Conservation (phyloP, 2,888 invertebrate genomes). For the Agrochola circellaris region DNA sequence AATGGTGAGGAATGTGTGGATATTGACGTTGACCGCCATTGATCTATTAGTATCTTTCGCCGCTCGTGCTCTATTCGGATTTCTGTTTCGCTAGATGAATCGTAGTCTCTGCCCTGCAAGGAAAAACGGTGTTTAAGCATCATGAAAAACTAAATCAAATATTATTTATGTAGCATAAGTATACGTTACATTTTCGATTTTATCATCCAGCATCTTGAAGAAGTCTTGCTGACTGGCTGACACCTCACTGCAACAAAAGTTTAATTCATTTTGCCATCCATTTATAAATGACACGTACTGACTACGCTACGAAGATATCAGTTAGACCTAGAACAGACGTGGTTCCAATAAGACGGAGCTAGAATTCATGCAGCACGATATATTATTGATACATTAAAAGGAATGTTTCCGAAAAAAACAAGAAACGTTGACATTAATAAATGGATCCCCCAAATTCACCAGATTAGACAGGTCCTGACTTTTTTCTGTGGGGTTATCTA, state of each 20-base stretch:
- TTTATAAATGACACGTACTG: not conserved
- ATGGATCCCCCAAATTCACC: not conserved
- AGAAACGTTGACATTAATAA: not conserved
- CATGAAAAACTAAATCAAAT: no score
- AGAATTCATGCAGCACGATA: not conserved
- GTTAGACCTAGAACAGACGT: not conserved
- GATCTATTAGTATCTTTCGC: constrained; percentile 92
- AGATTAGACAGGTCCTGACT: no score
- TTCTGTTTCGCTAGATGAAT: constrained; percentile 94
- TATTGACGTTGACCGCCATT: constrained; percentile 94
- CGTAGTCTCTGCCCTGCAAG: constrained; percentile 94
- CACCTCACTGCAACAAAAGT: constrained; percentile 93
- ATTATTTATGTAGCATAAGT: not conserved
- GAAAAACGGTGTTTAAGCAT: not conserved
- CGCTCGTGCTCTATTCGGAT: constrained; percentile 92
- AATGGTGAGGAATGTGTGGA: constrained; percentile 84
- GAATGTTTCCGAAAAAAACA: not conserved
- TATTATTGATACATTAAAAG: not conserved
- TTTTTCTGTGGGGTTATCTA: no score
- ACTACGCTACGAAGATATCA: not conserved
- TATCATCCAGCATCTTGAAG: constrained; percentile 97
- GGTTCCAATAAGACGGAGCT: not conserved
- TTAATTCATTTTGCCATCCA: not conserved
- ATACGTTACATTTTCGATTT: constrained; percentile 95
- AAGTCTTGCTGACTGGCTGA: constrained; percentile 97